phyloP scores from a whole-genome alignment of 2,797 vertebrate genomes.

The Harpagifer antarcticus region DNA sequence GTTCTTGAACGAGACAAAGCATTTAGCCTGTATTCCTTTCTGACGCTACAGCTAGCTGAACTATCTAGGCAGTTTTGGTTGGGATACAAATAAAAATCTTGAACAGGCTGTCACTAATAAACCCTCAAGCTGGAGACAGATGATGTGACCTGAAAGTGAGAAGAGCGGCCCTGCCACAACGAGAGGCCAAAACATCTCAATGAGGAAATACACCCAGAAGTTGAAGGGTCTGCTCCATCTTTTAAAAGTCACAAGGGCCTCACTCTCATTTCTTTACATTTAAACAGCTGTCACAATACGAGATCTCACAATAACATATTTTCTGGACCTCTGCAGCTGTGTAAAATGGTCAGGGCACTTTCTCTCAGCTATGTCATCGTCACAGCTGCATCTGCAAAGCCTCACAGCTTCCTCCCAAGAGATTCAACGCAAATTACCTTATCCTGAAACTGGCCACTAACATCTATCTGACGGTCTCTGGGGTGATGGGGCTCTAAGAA shows the following conservation, averaged over 20 bases:
- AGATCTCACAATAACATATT: constrained; percentile 38
- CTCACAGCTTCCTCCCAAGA: constrained; percentile 63
- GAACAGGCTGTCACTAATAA: constrained; percentile 21
- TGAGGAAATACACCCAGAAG: constrained; percentile 23
- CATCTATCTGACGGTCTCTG: constrained; percentile 16
- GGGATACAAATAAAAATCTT: constrained; percentile 34
- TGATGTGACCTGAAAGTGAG: constrained; percentile 21
- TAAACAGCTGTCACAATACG: constrained; percentile 51
- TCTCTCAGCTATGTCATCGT: constrained; percentile 67
- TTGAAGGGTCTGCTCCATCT: constrained; percentile 42
- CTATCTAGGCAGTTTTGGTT: constrained; percentile 16
- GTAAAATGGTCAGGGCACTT: constrained; percentile 61
- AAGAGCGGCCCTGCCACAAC: constrained; percentile 8
- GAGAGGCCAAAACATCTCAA: constrained; percentile 24
- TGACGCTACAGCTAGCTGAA: constrained; percentile 10
- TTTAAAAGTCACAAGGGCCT: constrained; percentile 26
- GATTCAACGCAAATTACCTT: constrained; percentile 48
- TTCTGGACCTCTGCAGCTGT: constrained; percentile 69
- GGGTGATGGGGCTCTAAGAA: constrained; percentile 1
- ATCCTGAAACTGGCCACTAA: constrained; percentile 46
- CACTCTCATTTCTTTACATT: constrained; percentile 40
- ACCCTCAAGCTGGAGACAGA: constrained; percentile 14
- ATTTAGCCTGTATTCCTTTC: constrained; percentile 4
- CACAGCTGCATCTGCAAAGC: constrained; percentile 78
- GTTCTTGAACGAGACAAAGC: neutral